Evolutionary conservation across 53 echinoderm and acorn worm species (phyloP).

Genomic region (Crossaster papposus): DNA sequence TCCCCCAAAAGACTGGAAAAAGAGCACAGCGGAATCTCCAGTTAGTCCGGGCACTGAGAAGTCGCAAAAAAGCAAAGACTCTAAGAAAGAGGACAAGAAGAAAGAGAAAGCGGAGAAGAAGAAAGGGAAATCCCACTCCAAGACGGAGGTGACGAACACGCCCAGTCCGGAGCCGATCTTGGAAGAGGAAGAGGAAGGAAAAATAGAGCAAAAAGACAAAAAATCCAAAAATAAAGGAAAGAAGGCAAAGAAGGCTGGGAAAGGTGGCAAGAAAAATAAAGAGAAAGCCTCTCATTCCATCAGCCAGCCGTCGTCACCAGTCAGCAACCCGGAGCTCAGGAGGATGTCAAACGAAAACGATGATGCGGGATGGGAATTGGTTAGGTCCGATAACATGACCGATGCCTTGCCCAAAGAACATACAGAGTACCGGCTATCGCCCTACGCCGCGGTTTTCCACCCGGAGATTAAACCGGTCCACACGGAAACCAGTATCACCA

Average conservation of each 20-base stretch:
- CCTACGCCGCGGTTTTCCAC: slow-evolving; percentile 3
- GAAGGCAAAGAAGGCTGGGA: slow-evolving; percentile 65
- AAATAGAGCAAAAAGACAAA: slow-evolving; percentile 59
- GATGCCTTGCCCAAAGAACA: not conserved
- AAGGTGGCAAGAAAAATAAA: slow-evolving; percentile 55
- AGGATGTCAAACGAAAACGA: slow-evolving; percentile 20
- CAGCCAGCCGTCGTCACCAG: not conserved
- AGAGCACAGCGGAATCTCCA: not conserved
- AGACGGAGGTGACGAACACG: slow-evolving; percentile 19
- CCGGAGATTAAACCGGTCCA: not conserved
- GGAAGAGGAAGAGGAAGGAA: slow-evolving; percentile 44
- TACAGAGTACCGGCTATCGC: not conserved
- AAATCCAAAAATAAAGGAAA: slow-evolving; percentile 60
- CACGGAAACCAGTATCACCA: not conserved
- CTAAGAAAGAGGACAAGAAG: slow-evolving; percentile 72
- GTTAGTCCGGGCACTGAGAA: slow-evolving; percentile 14
- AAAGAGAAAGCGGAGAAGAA: slow-evolving; percentile 69
- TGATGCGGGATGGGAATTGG: not conserved
- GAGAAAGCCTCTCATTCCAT: slow-evolving; percentile 48
- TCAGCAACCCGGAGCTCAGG: not conserved
- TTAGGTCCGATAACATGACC: not conserved
- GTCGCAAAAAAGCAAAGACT: slow-evolving; percentile 45
- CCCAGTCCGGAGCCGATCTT: not conserved
- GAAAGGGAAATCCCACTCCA: slow-evolving; percentile 54
- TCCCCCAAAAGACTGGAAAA: slow-evolving; percentile 33